Percentiles rank a stretch among this genome's conserved stretches.
These are phyloP conservation scores for Coenobita brevimanus DNA, from an alignment of 1,140 invertebrate genomes.

Conservation along the genomic window DNA sequence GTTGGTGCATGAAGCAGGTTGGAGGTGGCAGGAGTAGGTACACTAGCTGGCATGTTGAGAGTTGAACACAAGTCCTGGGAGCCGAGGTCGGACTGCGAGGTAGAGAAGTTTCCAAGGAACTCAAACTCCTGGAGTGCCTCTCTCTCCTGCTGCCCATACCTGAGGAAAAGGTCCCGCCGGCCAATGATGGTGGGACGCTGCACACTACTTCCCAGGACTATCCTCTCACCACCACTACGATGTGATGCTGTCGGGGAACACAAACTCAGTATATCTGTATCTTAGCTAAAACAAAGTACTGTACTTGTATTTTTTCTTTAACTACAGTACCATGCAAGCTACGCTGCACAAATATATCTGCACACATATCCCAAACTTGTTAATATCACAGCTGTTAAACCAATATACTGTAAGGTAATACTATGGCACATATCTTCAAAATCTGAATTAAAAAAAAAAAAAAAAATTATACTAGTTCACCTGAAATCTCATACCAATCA, in stretches of 20 bases:
- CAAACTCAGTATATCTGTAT: neutral
- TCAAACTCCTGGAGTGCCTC: conserved; percentile 58
- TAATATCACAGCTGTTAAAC: too few species aligned
- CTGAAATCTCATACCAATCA: too few species aligned
- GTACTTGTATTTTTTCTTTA: too few species aligned
- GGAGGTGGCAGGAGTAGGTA: too few species aligned
- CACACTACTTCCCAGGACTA: conserved; percentile 17
- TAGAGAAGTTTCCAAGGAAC: conserved; percentile 56
- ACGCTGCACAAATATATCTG: too few species aligned
- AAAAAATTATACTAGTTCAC: too few species aligned
- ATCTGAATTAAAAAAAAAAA: too few species aligned
- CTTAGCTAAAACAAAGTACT: too few species aligned
- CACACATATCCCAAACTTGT: too few species aligned
- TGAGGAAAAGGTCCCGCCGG: conserved; percentile 46
- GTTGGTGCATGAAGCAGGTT: neutral
- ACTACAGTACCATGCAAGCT: too few species aligned
- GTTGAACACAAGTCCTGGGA: conserved; percentile 44
- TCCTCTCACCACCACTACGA: conserved; percentile 43
- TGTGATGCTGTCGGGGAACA: conserved; percentile 42
- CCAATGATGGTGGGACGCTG: conserved; percentile 52
- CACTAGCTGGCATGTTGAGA: neutral
- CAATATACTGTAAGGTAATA: too few species aligned
- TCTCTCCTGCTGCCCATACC: conserved; percentile 54
- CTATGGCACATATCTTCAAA: too few species aligned
- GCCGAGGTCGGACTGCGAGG: conserved; percentile 52